Conservation (phyloP, 2,888 invertebrate species). For the Myathropa florea region DNA sequence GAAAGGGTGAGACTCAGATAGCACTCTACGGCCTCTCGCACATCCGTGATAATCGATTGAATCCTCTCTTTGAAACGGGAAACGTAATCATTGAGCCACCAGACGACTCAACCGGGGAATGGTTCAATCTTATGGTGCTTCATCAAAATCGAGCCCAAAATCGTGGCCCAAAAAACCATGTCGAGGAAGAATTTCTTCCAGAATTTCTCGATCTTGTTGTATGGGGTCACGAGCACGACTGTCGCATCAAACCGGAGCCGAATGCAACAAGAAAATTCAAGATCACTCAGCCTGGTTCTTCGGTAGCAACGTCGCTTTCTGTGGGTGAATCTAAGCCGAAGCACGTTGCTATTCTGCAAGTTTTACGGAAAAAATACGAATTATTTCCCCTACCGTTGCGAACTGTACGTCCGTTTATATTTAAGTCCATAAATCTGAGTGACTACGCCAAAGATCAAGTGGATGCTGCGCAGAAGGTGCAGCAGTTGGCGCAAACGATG, state of each 20-base stretch:
- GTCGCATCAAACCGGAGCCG: conserved; percentile 86
- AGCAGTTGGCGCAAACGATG: conserved; percentile 82
- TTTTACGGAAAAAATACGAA: conserved; percentile 87
- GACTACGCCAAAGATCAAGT: conserved; percentile 79
- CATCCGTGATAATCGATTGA: conserved; percentile 94
- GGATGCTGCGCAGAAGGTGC: conserved; percentile 78
- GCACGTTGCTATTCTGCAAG: conserved; percentile 89
- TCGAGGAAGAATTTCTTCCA: conserved; percentile 90
- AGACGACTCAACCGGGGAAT: conserved; percentile 85
- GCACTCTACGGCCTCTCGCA: conserved; percentile 97
- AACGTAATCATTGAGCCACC: conserved; percentile 88
- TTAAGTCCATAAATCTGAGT: conserved; percentile 86
- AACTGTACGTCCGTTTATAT: conserved; percentile 95
- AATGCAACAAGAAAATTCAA: conserved; percentile 82
- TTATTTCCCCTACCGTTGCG: conserved; percentile 87
- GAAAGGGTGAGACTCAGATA: conserved; percentile 90
- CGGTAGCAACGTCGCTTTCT: conserved; percentile 96
- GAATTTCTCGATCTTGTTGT: conserved; percentile 93
- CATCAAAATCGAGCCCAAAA: conserved; percentile 96
- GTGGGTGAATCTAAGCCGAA: conserved; percentile 93
- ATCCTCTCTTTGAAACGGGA: conserved; percentile 87
- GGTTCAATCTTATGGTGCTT: conserved; percentile 95
- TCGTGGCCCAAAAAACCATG: conserved; percentile 88
- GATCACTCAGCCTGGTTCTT: conserved; percentile 92
- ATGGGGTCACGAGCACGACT: conserved; percentile 99